Evolutionary conservation across 1,140 invertebrate species (phyloP).

Genomic region (Carcinoscorpius rotundicauda): DNA sequence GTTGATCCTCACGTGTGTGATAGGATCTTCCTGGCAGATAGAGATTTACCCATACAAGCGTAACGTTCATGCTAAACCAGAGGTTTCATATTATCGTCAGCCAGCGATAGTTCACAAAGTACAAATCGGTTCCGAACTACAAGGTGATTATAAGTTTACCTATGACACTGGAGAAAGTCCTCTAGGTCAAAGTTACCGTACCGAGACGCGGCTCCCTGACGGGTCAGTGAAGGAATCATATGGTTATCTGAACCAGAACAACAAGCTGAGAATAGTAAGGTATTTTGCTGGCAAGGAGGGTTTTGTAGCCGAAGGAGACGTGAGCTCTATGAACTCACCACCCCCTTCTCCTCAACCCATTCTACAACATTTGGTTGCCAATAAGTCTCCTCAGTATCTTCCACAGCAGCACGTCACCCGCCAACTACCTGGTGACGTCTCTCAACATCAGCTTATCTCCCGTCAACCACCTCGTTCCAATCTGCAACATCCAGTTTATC

Average conservation of each 20-base stretch:
- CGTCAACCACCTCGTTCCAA: neutral
- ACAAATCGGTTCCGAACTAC: constrained; percentile 21
- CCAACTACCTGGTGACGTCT: constrained; percentile 7
- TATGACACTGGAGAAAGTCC: constrained; percentile 26
- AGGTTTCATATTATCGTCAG: constrained; percentile 8
- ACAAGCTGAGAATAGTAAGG: constrained; percentile 44
- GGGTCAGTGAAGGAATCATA: constrained; percentile 43
- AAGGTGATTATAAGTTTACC: constrained; percentile 26
- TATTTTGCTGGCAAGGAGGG: constrained; percentile 52
- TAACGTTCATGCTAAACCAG: no score
- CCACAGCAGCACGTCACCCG: constrained; percentile 6
- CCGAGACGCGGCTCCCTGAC: constrained; percentile 26
- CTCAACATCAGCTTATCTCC: constrained; percentile 8
- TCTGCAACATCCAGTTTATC: no score
- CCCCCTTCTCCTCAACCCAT: constrained; percentile 12
- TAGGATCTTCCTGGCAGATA: no score
- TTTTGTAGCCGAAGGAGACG: constrained; percentile 41
- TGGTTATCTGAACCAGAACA: constrained; percentile 43
- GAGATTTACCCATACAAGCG: no score
- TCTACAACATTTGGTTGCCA: constrained; percentile 1
- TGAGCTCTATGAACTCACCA: constrained; percentile 12
- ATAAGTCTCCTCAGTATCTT: neutral
- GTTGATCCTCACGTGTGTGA: no score
- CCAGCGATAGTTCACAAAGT: constrained; percentile 22
- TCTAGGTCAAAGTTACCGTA: constrained; percentile 25